Percentiles rank a stretch among this genome's conserved stretches.
Conservation (phyloP, 2,797 vertebrate genomes). For the Petrocephalus schoutedeni region DNA sequence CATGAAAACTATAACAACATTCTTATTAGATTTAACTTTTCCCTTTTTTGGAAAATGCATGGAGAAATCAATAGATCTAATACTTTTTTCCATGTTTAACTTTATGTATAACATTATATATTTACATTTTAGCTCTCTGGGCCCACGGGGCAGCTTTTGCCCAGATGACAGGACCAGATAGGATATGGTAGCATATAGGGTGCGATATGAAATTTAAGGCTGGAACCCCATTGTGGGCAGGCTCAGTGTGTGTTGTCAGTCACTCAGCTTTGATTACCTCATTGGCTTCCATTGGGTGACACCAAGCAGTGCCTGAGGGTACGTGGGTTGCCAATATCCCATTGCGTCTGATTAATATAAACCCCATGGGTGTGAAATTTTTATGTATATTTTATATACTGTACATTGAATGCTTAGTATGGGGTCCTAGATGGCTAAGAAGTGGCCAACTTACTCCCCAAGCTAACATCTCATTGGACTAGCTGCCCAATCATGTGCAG, state of each 20-base stretch:
- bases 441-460: not conserved
- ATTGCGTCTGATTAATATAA: not conserved
- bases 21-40: not conserved
- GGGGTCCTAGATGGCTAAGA: not conserved
- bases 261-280: not conserved
- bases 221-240: not conserved
- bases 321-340: not conserved
- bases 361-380: not conserved
- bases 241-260: not conserved
- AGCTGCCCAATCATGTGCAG: not conserved
- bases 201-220: not conserved
- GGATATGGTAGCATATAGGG: not conserved
- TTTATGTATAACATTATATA: not conserved
- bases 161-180: not conserved
- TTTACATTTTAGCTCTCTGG: not conserved
- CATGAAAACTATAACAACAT: not conserved
- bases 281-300: not conserved
- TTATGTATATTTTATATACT: not conserved
- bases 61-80: not conserved
- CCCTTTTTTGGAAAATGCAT: not conserved
- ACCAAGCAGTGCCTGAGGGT: not conserved
- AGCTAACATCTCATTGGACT: not conserved
- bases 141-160: not conserved
- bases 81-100: not conserved
- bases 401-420: not conserved